phyloP scores from a whole-genome alignment of 2,113 vertebrate genomes.

The Heloderma charlesbogerti region DNA sequence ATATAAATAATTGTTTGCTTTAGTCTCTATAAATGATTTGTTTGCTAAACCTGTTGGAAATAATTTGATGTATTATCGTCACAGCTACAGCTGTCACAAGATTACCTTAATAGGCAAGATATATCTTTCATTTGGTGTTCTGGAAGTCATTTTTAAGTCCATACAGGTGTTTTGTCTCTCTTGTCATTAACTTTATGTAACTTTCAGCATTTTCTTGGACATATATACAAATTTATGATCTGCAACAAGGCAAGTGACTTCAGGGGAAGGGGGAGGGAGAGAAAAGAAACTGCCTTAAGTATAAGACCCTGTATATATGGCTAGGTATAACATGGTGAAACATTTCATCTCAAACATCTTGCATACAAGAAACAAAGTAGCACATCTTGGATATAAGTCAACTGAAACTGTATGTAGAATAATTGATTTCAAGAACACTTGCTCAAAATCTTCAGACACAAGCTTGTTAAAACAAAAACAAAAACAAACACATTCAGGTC shows the following conservation, averaged over 20 bases:
- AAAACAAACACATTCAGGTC: background rate
- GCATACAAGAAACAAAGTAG: background rate
- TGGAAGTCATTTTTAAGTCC: constrained; percentile 58
- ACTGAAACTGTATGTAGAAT: background rate
- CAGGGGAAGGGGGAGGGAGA: no score
- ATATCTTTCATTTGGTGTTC: constrained; percentile 54
- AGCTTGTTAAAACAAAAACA: background rate
- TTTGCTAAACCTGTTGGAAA: constrained; percentile 77
- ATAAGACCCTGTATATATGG: background rate
- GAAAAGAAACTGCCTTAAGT: background rate
- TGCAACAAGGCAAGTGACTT: constrained; percentile 26
- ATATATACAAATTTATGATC: constrained; percentile 22
- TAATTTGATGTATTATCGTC: constrained; percentile 70
- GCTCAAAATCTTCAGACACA: background rate
- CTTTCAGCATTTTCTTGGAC: constrained; percentile 45
- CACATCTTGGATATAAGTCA: background rate
- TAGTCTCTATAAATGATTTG: constrained; percentile 74
- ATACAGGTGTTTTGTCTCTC: constrained; percentile 44
- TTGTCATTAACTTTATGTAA: constrained; percentile 42
- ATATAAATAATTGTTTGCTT: constrained; percentile 71
- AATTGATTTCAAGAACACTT: background rate
- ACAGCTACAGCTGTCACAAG: constrained; percentile 55
- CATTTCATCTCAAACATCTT: background rate
- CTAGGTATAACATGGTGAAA: background rate
- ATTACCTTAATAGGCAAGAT: constrained; percentile 67